These are phyloP conservation scores for Tachycineta bicolor DNA, from an alignment of 2,113 vertebrate genomes.

Conservation along the genomic window DNA sequence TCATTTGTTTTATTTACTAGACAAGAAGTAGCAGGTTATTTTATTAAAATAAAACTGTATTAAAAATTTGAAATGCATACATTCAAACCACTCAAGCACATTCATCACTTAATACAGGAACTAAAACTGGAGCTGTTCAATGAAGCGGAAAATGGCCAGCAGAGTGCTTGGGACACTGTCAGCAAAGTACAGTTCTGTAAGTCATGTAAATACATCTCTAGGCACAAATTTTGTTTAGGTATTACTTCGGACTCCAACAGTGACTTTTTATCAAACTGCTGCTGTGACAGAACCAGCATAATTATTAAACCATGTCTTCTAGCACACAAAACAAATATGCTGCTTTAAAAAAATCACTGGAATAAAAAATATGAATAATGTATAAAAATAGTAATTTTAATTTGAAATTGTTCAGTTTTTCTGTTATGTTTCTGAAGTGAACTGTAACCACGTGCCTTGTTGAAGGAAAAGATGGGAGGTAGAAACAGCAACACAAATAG, in stretches of 20 bases:
- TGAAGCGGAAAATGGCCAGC: background rate
- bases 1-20: slow-evolving; percentile 52
- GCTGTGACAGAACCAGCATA: background rate
- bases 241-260: background rate
- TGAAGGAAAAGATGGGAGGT: background rate
- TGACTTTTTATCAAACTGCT: background rate
- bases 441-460: background rate
- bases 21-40: slow-evolving; percentile 28
- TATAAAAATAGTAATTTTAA: slow-evolving; percentile 44
- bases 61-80: background rate
- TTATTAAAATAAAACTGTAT: background rate
- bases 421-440: background rate
- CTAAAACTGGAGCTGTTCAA: background rate
- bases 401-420: background rate
- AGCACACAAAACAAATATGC: background rate
- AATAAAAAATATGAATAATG: background rate
- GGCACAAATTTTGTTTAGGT: background rate
- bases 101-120: background rate
- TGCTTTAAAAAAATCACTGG: background rate
- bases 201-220: background rate
- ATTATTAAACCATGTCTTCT: background rate
- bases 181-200: background rate
- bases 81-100: background rate
- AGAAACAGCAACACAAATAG: background rate
- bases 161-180: background rate